Evolutionary conservation across 53 echinoderm and acorn worm genomes (phyloP), one percentile per base, ranked within the genome.

Genomic region (Holothuria leucospilota): DNA sequence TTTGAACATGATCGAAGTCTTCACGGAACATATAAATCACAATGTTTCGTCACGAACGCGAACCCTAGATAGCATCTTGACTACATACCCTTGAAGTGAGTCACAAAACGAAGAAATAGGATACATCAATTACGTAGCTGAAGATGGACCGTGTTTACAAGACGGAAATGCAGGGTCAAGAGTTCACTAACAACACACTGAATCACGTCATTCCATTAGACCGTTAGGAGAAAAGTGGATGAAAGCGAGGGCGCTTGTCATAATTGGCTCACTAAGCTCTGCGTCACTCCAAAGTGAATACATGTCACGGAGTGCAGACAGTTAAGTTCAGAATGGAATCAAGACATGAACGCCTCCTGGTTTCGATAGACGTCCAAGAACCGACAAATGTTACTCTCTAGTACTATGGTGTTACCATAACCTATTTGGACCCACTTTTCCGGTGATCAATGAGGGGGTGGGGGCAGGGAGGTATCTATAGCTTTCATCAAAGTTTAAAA

Each of bases 81-180:
- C 20, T 40, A 46, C 75, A 75, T 75, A 52, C 52, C 75, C 41
- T 52, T 2, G 12, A 20, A 28, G 52, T 75, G 75, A 75, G 51
- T 75, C 75, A 75, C 75, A 6, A 23, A 0, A 49, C 10, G 25
- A 38, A 24, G 75, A 75, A 75, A 75, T 75, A 75, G 51, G 75
- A 75, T 75, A 75, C 75, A 75, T 75, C 75, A 75, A 75, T 75
- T 42, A 75, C 75, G 75, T 75, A 75, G 75, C 51, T 21, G 51
- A 75, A 49, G 27, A 75, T 75, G 51, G 72, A 46, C 40, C 72
- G 39, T 72, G 72, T 72, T 72, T 72, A 72, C 46, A 72, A 72
- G 72, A 72, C 72, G 72, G 72, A 72, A 72, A 72, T 72, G 71
- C 16, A 16, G 11, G 46, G 72, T 39, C 46, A 21, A 42, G 20